phyloP scores from a whole-genome alignment of 2,113 vertebrate genomes.

The Mesitornis unicolor region DNA sequence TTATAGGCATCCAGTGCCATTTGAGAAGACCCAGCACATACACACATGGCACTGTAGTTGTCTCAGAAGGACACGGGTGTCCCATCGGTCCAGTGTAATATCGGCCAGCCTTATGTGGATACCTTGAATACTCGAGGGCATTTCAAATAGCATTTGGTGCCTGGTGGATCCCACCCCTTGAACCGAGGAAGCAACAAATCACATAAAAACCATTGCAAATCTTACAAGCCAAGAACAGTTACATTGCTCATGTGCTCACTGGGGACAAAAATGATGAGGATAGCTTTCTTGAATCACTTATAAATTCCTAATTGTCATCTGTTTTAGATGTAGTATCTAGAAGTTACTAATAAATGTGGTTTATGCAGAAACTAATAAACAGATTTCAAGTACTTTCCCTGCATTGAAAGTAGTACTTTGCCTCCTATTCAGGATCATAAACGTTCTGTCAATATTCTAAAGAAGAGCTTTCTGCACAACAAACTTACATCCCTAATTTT shows the following conservation, averaged over 20 bases:
- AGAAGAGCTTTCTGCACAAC: not conserved
- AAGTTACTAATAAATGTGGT: not conserved
- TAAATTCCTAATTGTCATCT: not conserved
- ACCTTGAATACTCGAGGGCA: not conserved
- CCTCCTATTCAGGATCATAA: not conserved
- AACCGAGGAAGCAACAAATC: not conserved
- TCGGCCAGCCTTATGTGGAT: not conserved
- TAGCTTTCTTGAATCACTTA: not conserved
- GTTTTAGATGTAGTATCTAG: not conserved
- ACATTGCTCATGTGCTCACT: not conserved
- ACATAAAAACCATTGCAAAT: not conserved
- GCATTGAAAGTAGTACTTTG: not conserved
- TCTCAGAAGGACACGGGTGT: not conserved
- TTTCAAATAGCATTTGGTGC: not conserved
- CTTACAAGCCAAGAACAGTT: not conserved
- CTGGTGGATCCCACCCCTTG: not conserved
- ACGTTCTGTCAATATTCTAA: not conserved
- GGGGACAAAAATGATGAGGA: not conserved
- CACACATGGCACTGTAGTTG: not conserved
- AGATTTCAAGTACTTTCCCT: not conserved
- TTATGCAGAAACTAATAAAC: not conserved
- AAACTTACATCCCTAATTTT: not conserved
- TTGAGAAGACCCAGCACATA: not conserved
- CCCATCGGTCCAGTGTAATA: not conserved
- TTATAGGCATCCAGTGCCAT: not conserved